Conservation (phyloP, 1,140 invertebrate genomes). For the Homarus americanus region DNA sequence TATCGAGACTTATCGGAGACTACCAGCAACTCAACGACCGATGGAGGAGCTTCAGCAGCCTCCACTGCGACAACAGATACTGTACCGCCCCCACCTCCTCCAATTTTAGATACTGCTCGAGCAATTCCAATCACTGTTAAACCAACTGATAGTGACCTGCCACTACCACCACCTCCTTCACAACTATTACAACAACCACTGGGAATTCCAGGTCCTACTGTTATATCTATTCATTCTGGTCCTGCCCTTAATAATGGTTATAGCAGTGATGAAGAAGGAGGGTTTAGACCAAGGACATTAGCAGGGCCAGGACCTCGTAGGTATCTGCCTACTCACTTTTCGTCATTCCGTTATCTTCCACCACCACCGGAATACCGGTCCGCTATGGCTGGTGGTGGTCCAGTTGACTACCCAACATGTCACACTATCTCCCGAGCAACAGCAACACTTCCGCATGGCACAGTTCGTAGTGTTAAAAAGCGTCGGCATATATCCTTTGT, state of each 20-base stretch:
- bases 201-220: conserved; percentile 56
- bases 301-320: conserved; percentile 40
- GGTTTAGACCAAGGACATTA: conserved; percentile 66
- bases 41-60: conserved; percentile 69
- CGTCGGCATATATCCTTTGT: conserved; percentile 74
- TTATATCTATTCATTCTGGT: conserved; percentile 55
- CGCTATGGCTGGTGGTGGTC: not conserved
- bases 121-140: conserved; percentile 29
- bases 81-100: conserved; percentile 40
- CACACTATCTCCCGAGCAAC: conserved; percentile 60
- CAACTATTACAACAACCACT: conserved; percentile 34
- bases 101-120: conserved; percentile 7
- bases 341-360: conserved; percentile 71
- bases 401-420: conserved; percentile 61
- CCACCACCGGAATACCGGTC: conserved; percentile 71
- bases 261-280: conserved; percentile 74
- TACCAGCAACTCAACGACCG: conserved; percentile 74
- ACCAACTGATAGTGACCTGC: conserved; percentile 6
- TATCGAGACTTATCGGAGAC: conserved; percentile 74
- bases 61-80: conserved; percentile 66
- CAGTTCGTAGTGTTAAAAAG: conserved; percentile 74
- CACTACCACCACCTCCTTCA: conserved; percentile 39
- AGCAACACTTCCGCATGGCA: conserved; percentile 71
- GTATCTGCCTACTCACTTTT: conserved; percentile 70
- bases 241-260: conserved; percentile 58